Evolutionary conservation across 1,140 invertebrate species (phyloP), one percentile per base, ranked within the genome.

Genomic region (Papilio polyxenes): DNA sequence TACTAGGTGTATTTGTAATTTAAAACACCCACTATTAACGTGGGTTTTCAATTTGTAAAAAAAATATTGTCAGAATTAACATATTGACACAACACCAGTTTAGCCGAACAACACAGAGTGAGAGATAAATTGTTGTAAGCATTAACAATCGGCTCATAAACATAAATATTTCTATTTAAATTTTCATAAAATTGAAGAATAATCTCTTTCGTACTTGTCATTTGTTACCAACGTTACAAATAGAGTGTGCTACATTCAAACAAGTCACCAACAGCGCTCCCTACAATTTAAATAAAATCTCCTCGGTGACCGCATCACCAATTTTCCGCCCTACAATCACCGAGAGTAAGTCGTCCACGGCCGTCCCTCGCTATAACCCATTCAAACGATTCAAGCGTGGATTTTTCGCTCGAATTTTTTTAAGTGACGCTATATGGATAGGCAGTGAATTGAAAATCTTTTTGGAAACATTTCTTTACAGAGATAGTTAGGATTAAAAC

Each of bases 251-350:
- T 65, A 48, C 69, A 62, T 79, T 79, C 48, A 65, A 65, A 62
- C 49, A 59, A n/a, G 53, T 79, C 23, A 62, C 53, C 77, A 48
- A 59, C 56, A 62, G 17, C 31, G 23, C 17, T 62, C 77, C 53
- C 75, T 77, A 77, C 20, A 53, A 77, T 77, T 53, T 77, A 77
- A 77, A 77, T 49, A 80, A 65, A 80, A 65, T 79, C 56, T 79
- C 56, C 37, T 62, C 37, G 10, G 78, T 65, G 78, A 80, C 78
- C 78, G 78, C 44, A 80, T 80, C 78, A 65, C 56, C 56, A 65
- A 80, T 80, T 80, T 80, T 80, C 56, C 78, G 78, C 78, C 78
- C 78, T 80, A 65, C 78, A 80, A 80, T 80, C 56, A 69, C n/a
- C 56, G 48, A 62, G 75, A 62, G 31, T 31, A 79, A 79, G 77